Evolutionary conservation across 1,140 invertebrate genomes (phyloP), one percentile per base, ranked within the genome.

Genomic region (Hyphantria cunea): DNA sequence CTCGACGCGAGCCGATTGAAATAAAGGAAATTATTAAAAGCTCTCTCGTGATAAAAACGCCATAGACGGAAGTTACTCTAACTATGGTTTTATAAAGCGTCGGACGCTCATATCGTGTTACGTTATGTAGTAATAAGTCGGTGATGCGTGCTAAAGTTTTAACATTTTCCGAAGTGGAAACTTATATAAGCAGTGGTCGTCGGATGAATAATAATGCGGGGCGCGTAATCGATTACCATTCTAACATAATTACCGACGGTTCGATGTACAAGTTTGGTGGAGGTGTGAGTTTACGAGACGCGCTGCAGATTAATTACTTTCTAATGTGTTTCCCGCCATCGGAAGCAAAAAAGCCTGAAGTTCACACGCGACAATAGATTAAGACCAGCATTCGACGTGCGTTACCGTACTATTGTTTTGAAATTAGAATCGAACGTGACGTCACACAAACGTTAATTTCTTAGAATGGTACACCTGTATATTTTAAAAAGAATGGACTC

Each of bases 11-110:
- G 84, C 78, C 80, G 82, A 84, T 84, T 79, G 81, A 78, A 78
- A 90, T 90, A 89, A 90, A 90, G 88, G 84, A 90, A 89, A 90
- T 90, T 88, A 90, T 88, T 82, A 88, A 87, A 84, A 82, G 85
- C 84, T 70, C 76, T 81, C 66, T 67, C 67, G 74, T 59, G 54
- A 52, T 58, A 66, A 90, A 89, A 88, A 84, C 64, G 62, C 49
- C 66, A 71, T 73, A 84, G 81, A 80, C 86, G 86, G 88, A 90
- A 90, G 84, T 82, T 76, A 75, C 68, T 70, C 67, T 63, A 73
- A 64, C 71, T 75, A 69, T 72, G 71, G 70, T 68, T 53, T 66
- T 68, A 67, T 69, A 68, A 68, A 72, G 75, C 75, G 72, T 71
- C 66, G 66, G 64, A 63, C 60, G 52, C 41, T 60, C 64, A 60